Conservation (phyloP, 2,797 vertebrate species). For the Pangasius macronema region DNA sequence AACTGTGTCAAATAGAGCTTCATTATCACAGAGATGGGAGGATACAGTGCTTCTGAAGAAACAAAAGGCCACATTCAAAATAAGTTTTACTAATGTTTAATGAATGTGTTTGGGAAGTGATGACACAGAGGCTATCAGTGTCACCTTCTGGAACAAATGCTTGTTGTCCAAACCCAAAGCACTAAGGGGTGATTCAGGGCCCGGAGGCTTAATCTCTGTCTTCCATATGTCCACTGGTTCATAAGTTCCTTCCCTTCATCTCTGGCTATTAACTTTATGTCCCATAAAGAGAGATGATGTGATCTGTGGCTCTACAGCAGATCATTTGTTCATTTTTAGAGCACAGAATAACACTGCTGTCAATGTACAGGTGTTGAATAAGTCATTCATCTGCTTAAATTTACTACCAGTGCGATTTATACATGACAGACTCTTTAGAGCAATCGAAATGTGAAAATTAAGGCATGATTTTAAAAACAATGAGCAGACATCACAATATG, state of each 20-base stretch:
- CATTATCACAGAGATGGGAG: neutral
- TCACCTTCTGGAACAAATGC: slow-evolving; percentile 20
- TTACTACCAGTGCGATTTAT: neutral
- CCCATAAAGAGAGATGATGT: slow-evolving; percentile 66
- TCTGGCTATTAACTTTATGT: slow-evolving; percentile 9
- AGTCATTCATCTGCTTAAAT: neutral
- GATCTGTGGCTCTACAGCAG: slow-evolving; percentile 54
- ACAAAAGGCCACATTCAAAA: slow-evolving; percentile 29
- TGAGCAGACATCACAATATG: neutral
- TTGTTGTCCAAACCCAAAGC: slow-evolving; percentile 53
- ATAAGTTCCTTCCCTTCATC: slow-evolving; percentile 63
- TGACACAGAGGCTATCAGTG: slow-evolving; percentile 40
- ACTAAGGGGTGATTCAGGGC: slow-evolving; percentile 50
- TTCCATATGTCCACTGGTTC: slow-evolving; percentile 56
- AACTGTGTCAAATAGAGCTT: neutral
- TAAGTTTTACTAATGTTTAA: slow-evolving; percentile 22
- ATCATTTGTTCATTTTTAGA: slow-evolving; percentile 55
- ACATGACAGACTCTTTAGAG: neutral
- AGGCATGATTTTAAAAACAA: neutral
- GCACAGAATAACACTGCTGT: neutral
- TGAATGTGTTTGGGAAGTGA: slow-evolving; percentile 49
- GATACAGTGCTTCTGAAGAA: neutral
- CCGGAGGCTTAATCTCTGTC: slow-evolving; percentile 22
- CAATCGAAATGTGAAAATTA: neutral
- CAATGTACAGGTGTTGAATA: neutral